Percentiles rank a stretch among this genome's conserved stretches.
phyloP scores from a whole-genome alignment of 1,140 invertebrate species.

The Drosophila erecta region DNA sequence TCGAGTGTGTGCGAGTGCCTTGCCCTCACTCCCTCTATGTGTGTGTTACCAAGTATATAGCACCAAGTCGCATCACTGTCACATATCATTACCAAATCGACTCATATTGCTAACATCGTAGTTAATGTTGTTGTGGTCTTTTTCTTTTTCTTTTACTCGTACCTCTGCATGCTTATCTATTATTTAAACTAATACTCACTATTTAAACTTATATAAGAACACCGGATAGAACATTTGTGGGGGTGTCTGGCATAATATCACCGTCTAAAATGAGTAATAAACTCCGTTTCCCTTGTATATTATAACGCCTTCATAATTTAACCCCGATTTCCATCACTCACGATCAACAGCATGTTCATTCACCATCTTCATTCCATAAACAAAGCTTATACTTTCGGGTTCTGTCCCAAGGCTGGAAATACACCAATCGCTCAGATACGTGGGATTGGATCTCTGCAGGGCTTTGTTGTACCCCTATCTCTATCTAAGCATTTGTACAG shows the following conservation, averaged over 20 bases:
- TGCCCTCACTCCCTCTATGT: conserved; percentile 9
- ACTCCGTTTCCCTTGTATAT: background rate
- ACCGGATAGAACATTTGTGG: background rate
- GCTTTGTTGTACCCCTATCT: conserved; percentile 18
- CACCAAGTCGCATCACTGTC: conserved; percentile 19
- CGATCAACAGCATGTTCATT: conserved; percentile 9
- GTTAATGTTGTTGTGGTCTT: conserved; percentile 1
- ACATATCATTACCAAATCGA: conserved; percentile 6
- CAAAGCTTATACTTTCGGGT: conserved; percentile 29
- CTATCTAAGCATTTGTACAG: conserved; percentile 60
- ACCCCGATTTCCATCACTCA: background rate
- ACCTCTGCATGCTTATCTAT: conserved; percentile 19
- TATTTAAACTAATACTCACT: background rate
- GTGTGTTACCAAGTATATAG: conserved; percentile 9
- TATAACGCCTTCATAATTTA: background rate
- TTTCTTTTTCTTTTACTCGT: background rate
- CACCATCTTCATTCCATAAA: background rate
- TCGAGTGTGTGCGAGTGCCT: conserved; percentile 15
- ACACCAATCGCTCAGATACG: conserved; percentile 71
- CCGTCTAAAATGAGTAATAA: background rate
- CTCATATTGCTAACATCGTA: conserved; percentile 18
- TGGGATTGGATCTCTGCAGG: conserved; percentile 47
- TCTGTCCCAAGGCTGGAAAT: conserved; percentile 49
- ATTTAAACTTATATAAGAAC: background rate
- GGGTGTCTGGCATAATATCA: background rate